Base-by-base conservation (phyloP, 2,797 vertebrate genomes). In the Heliangelus exortis region DNA sequence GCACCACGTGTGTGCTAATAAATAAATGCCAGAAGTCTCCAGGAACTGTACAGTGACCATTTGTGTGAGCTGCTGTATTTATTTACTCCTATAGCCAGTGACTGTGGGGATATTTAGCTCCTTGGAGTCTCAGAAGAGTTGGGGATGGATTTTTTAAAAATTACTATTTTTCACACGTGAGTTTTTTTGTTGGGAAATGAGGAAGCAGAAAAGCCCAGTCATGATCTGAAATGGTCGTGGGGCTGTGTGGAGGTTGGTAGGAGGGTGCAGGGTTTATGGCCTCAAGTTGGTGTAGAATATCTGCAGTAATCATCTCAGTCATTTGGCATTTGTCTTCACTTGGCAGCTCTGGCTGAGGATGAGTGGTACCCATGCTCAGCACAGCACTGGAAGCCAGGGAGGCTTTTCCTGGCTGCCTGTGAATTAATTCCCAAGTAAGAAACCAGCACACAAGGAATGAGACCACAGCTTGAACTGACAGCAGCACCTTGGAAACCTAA, bases 1-100 rank as follows among this genome's bases (percentile, higher is more conserved):
- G 9, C 7, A 2, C 31, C 1, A 0, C 31, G 0, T 19, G 21
- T 6, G 3, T 6, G 4, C 11, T 13, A 5, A 5, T 29, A 25
- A 5, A 5, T 29, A 25, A 14, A 11, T 15, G 21, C 50, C 43
- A 15, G 18, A 3, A 26, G n/a, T 2, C 8, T 5, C 59, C 9
- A 0, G 22, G 9, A 29, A 21, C 47, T 5, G 51, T 4, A 0
- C 43, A 2, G 22, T 1, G 29, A 6, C 41, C 3, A 3, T 16
- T 53, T 28, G 10, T 26, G 80, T 7, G 5, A n/a, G 57, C 36
- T 59, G 12, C 25, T 47, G 33, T 31, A 11, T 68, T 69, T 61
- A 6, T 83, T 80, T 65, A 3, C 81, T 26, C 6, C 19, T 41
- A 4, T 1, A 59, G 2, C 34, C 36, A 6, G 59, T 25, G 28